phyloP scores from a whole-genome alignment of 1,140 invertebrate species.

The Drosophila insularis region DNA sequence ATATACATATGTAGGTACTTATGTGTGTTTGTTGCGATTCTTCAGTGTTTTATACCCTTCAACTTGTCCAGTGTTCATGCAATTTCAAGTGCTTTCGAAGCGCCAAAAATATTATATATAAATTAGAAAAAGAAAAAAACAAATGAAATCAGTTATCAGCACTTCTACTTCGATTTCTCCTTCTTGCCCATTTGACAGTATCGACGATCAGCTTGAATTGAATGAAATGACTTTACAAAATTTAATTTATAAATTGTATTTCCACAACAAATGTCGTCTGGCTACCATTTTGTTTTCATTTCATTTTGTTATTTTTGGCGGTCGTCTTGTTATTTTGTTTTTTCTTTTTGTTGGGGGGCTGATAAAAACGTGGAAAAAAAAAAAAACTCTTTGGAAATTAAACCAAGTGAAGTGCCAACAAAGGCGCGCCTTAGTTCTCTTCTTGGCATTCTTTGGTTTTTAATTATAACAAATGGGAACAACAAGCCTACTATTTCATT shows the following conservation, averaged over 20 bases:
- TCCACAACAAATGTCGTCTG: slow-evolving; percentile 27
- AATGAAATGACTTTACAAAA: slow-evolving; percentile 57
- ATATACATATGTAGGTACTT: slow-evolving; percentile 30
- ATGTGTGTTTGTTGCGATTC: slow-evolving; percentile 20
- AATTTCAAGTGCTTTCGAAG: slow-evolving; percentile 46
- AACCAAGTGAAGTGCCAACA: slow-evolving; percentile 45
- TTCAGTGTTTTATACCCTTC: slow-evolving; percentile 39
- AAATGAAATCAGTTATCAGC: slow-evolving; percentile 48
- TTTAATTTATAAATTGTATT: slow-evolving; percentile 69
- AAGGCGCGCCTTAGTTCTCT: slow-evolving; percentile 73
- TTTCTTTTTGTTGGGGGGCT: too few species aligned
- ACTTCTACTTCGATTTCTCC: slow-evolving; percentile 35
- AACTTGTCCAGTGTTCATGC: slow-evolving; percentile 49
- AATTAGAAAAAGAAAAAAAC: not conserved
- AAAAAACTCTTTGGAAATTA: slow-evolving; percentile 47
- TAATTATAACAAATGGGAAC: slow-evolving; percentile 11
- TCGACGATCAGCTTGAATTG: slow-evolving; percentile 55
- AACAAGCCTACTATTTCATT: slow-evolving; percentile 4
- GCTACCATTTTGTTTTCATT: slow-evolving; percentile 24
- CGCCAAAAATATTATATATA: slow-evolving; percentile 16
- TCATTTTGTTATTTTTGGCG: slow-evolving; percentile 46
- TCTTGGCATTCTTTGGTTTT: slow-evolving; percentile 26
- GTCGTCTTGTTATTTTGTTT: slow-evolving; percentile 15
- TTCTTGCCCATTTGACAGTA: slow-evolving; percentile 64
- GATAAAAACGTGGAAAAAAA: slow-evolving; percentile 9